These are phyloP conservation scores for Melipona bicolor DNA, from an alignment of 2,888 invertebrate species.

Conservation along the genomic window DNA sequence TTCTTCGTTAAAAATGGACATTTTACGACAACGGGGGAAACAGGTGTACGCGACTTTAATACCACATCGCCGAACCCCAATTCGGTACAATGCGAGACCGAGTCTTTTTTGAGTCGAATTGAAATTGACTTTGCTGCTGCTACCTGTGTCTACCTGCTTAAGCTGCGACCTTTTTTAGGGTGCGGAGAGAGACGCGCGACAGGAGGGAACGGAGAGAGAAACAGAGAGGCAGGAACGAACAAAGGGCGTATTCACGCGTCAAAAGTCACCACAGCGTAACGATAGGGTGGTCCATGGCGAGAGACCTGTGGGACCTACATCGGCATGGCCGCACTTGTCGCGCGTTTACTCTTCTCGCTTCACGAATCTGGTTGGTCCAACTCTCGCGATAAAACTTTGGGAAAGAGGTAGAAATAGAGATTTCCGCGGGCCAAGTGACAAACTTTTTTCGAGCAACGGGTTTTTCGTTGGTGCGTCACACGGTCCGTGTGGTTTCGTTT, in stretches of 20 bases:
- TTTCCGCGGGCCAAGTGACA: too few species aligned
- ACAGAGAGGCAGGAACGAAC: slow-evolving; percentile 58
- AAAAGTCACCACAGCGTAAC: slow-evolving; percentile 80
- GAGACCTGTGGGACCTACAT: slow-evolving; percentile 69
- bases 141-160: slow-evolving; percentile 66
- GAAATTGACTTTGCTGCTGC: slow-evolving; percentile 66
- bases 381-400: too few species aligned
- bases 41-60: neutral
- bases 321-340: slow-evolving; percentile 68
- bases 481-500: too few species aligned
- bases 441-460: too few species aligned
- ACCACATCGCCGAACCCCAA: too few species aligned
- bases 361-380: neutral
- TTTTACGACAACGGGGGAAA: too few species aligned
- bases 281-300: slow-evolving; percentile 70
- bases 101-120: slow-evolving; percentile 55
- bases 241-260: slow-evolving; percentile 80
- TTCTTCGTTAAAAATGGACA: too few species aligned
- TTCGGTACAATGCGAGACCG: too few species aligned
- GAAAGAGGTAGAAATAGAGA: too few species aligned
- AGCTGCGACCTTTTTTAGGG: slow-evolving; percentile 54
- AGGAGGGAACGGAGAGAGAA: slow-evolving; percentile 40
- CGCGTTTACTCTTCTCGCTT: slow-evolving; percentile 56
- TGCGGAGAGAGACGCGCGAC: slow-evolving; percentile 44
- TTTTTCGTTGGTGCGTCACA: too few species aligned